These are phyloP conservation scores for Scomberomorus guttatus DNA, from an alignment of 2,797 vertebrate genomes.

Conservation along the genomic window DNA sequence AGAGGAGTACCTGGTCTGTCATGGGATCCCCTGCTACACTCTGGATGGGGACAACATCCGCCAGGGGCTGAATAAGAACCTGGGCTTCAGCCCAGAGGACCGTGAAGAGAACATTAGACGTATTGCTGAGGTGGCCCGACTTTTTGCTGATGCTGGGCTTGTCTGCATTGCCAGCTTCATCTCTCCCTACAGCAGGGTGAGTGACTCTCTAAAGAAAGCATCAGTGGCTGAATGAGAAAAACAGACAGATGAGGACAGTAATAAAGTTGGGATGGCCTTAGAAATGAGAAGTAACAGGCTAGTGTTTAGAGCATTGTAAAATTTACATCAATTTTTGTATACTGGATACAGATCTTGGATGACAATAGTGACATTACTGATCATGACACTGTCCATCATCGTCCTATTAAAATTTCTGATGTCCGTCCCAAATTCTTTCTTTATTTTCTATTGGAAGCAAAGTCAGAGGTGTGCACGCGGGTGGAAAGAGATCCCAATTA, in stretches of 20 bases:
- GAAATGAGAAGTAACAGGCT: background rate
- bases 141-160: conserved; percentile 97
- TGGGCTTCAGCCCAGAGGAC: conserved; percentile 96
- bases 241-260: background rate
- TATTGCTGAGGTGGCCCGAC: conserved; percentile 96
- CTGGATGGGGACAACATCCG: conserved; percentile 99
- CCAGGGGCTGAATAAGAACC: conserved; percentile 97
- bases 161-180: conserved; percentile 99
- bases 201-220: conserved; percentile 36
- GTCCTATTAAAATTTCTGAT: background rate
- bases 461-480: background rate
- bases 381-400: background rate
- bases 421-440: background rate
- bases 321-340: background rate
- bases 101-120: conserved; percentile 98
- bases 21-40: conserved; percentile 97
- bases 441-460: background rate
- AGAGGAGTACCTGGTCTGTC: conserved; percentile 97
- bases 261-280: background rate
- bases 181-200: conserved; percentile 95
- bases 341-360: background rate
- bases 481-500: background rate
- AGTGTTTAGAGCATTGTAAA: background rate
- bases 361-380: background rate
- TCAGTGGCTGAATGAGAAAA: conserved; percentile 11